phyloP scores from a whole-genome alignment of 2,888 invertebrate species.

The Escarpia spicata region DNA sequence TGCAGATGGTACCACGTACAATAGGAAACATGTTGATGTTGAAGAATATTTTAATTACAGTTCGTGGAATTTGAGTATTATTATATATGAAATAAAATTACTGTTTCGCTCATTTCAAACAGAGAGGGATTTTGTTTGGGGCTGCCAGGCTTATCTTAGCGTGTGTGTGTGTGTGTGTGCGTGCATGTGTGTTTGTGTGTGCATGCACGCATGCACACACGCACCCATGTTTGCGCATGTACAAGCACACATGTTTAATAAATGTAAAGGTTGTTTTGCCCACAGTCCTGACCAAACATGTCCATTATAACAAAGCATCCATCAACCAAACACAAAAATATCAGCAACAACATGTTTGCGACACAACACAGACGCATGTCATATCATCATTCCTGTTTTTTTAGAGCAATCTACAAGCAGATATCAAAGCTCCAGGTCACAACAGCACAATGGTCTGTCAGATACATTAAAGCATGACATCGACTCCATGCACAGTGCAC shows the following conservation, averaged over 20 bases:
- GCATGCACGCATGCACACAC: too few species aligned
- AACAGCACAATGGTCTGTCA: not conserved
- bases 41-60: not conserved
- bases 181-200: too few species aligned
- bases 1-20: not conserved
- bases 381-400: not conserved
- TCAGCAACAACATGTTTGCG: not conserved
- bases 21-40: not conserved
- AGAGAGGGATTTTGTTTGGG: not conserved
- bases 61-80: not conserved
- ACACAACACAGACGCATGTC: not conserved
- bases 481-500: not conserved
- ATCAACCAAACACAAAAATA: not conserved
- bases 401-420: not conserved
- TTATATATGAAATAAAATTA: not conserved
- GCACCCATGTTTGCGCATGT: too few species aligned
- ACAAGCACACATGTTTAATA: not conserved
- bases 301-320: not conserved
- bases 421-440: not conserved
- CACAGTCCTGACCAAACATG: not conserved
- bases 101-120: not conserved
- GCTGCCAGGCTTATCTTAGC: not conserved
- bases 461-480: not conserved
- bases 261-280: not conserved
- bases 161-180: too few species aligned